Percentiles rank a stretch among this genome's conserved stretches.
Evolutionary conservation across 2,113 vertebrate genomes (phyloP).

Genomic region (Tychaedon coryphoeus): DNA sequence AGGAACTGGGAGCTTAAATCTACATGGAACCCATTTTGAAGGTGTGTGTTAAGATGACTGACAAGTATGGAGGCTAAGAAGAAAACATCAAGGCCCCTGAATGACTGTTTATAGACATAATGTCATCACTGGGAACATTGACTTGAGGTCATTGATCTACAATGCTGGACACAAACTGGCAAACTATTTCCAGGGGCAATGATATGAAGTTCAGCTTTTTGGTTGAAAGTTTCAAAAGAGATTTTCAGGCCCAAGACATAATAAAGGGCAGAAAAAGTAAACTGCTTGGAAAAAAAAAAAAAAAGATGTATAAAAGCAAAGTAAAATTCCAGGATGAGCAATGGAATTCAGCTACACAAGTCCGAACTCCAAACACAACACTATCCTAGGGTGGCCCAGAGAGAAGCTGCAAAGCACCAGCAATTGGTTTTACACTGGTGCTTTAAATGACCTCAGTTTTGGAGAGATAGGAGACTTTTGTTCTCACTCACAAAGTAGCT

Average conservation of each 20-base stretch:
- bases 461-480: background rate
- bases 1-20: background rate
- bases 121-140: background rate
- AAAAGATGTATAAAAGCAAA: background rate
- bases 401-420: background rate
- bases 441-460: background rate
- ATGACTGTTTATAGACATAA: background rate
- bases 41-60: background rate
- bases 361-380: background rate
- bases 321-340: background rate
- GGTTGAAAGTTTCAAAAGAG: background rate
- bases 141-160: background rate
- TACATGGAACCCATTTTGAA: background rate
- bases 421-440: background rate
- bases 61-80: background rate
- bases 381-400: background rate
- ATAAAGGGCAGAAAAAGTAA: background rate
- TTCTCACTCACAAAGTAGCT: conserved; percentile 5
- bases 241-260: background rate
- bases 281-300: background rate
- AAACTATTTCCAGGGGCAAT: background rate
- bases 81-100: background rate
- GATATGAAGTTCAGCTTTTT: background rate
- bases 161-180: background rate
- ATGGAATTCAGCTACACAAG: background rate